A percentile compares a stretch with the other conserved stretches of the same genome.
phyloP scores from a whole-genome alignment of 2,888 invertebrate genomes.

The Calliscelio sp. region DNA sequence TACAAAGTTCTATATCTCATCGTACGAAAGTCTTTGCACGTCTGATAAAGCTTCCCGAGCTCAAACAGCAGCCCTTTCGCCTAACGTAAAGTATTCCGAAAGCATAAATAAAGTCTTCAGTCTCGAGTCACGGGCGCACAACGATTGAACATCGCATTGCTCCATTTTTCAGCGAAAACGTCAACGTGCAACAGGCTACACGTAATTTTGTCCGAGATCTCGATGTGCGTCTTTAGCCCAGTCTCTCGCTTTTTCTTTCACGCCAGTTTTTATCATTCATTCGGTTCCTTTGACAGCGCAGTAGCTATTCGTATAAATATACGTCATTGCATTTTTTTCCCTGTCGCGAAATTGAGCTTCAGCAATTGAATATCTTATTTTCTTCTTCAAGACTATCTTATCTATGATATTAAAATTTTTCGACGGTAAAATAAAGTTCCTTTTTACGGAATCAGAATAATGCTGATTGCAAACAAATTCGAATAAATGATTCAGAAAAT shows the following conservation, averaged over 20 bases:
- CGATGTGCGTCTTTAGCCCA: slow-evolving; percentile 29
- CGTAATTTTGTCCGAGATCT: slow-evolving; percentile 41
- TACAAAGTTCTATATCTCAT: too few species aligned
- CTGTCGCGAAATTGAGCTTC: slow-evolving; percentile 35
- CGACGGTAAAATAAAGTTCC: too few species aligned
- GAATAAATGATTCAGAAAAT: too few species aligned
- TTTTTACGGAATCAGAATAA: too few species aligned
- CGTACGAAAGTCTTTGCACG: slow-evolving; percentile 1
- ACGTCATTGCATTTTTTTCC: slow-evolving; percentile 13
- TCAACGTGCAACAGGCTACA: slow-evolving; percentile 58
- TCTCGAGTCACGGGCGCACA: slow-evolving; percentile 17
- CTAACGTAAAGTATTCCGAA: slow-evolving; percentile 24
- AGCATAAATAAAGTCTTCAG: slow-evolving; percentile 51
- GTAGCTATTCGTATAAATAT: slow-evolving; percentile 5
- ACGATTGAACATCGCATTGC: slow-evolving; percentile 52
- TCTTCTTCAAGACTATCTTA: too few species aligned
- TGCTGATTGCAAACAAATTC: too few species aligned
- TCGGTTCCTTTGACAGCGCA: slow-evolving; percentile 25
- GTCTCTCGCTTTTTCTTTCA: slow-evolving; percentile 27
- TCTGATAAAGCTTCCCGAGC: background rate
- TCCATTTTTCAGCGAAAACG: slow-evolving; percentile 54
- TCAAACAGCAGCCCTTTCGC: slow-evolving; percentile 13
- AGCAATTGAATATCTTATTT: too few species aligned
- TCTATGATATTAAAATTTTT: too few species aligned
- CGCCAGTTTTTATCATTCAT: slow-evolving; percentile 35